Percentiles rank a stretch among this genome's conserved stretches.
Evolutionary conservation across 2,888 invertebrate genomes (phyloP).

Genomic region (Taphrorychus bicolor): DNA sequence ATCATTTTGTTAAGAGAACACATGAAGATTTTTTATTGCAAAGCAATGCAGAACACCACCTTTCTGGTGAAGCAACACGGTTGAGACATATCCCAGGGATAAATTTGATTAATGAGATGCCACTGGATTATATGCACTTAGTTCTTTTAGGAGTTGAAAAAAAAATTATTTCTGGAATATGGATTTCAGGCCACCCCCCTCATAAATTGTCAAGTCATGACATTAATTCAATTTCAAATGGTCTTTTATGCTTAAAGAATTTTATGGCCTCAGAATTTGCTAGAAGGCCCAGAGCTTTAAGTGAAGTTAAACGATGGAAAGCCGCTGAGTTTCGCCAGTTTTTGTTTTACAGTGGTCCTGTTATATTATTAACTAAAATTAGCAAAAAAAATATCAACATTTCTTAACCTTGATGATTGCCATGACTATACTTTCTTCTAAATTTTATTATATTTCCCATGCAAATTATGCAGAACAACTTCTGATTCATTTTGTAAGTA

Average conservation of each 20-base stretch:
- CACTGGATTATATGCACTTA: not conserved
- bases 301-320: no score
- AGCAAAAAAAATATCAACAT: no score
- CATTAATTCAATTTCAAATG: not conserved
- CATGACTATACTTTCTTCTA: no score
- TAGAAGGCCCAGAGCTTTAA: no score
- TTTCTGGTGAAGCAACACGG: not conserved
- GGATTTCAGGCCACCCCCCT: not conserved
- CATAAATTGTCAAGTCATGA: not conserved
- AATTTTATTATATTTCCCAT: no score
- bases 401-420: no score
- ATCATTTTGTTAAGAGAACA: not conserved
- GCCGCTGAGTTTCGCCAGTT: no score
- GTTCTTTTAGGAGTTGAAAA: not conserved
- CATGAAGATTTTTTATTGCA: not conserved
- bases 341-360: no score
- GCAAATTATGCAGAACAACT: no score
- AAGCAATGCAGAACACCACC: not conserved
- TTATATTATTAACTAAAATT: no score
- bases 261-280: no score
- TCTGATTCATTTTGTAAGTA: not conserved
- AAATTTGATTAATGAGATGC: not conserved
- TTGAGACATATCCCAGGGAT: not conserved
- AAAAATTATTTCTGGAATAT: not conserved
- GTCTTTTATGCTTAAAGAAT: not conserved